Evolutionary conservation across 1,140 invertebrate species (phyloP).

Genomic region (Mya arenaria): DNA sequence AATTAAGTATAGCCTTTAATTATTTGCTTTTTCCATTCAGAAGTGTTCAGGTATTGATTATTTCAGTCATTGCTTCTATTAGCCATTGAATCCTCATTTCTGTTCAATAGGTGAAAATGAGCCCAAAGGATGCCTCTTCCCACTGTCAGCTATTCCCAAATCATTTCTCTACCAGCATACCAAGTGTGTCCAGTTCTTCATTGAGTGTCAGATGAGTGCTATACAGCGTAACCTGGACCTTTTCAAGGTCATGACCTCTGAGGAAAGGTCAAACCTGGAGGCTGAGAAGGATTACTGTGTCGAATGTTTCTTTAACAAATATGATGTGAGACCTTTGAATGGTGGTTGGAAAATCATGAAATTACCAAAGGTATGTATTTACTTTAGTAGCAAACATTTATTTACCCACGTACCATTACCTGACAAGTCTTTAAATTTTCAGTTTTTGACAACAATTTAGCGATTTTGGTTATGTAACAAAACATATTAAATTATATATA

Average conservation of each 20-base stretch:
- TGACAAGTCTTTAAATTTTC: too few species aligned
- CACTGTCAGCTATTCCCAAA: background rate
- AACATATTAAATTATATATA: too few species aligned
- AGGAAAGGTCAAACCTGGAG: constrained; percentile 33
- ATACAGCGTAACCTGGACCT: constrained; percentile 56
- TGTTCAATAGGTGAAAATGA: constrained; percentile 16
- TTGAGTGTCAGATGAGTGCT: constrained; percentile 28
- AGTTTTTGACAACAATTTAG: too few species aligned
- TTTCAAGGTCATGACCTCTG: constrained; percentile 8
- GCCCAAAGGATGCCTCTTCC: constrained; percentile 32
- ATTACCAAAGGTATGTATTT: constrained; percentile 21
- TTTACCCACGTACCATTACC: too few species aligned
- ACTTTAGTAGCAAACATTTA: too few species aligned
- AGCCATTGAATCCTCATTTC: constrained; percentile 7
- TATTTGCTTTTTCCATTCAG: too few species aligned
- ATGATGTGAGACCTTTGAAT: constrained; percentile 7
- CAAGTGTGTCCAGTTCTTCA: constrained; percentile 28
- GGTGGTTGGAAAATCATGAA: constrained; percentile 19
- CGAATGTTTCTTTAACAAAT: constrained; percentile 43
- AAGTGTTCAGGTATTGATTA: too few species aligned
- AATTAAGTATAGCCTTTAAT: too few species aligned
- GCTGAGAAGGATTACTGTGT: constrained; percentile 30
- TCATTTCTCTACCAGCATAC: constrained; percentile 34
- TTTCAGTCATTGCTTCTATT: too few species aligned
- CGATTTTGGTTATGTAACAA: too few species aligned